Percentiles rank a stretch among this genome's conserved stretches.
phyloP scores from a whole-genome alignment of 2,113 vertebrate species.

The Pedionomus torquatus region DNA sequence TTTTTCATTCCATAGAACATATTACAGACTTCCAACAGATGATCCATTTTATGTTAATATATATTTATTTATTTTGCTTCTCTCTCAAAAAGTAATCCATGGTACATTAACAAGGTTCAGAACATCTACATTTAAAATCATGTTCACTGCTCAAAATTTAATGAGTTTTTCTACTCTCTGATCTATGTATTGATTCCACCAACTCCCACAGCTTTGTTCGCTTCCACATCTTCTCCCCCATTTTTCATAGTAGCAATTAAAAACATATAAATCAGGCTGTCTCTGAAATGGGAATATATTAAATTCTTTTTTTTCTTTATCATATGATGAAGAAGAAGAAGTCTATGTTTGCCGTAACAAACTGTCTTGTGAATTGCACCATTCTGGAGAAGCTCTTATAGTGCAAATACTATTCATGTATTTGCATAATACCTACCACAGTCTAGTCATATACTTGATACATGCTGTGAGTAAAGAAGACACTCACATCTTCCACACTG shows the following conservation, averaged over 20 bases:
- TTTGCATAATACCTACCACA: not conserved
- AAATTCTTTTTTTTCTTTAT: not conserved
- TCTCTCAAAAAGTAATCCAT: not conserved
- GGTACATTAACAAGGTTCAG: not conserved
- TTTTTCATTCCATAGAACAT: not conserved
- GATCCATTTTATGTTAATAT: not conserved
- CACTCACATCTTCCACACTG: not conserved
- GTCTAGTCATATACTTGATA: not conserved
- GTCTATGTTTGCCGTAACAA: not conserved
- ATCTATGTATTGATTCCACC: not conserved
- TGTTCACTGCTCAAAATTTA: not conserved
- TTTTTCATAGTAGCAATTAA: conserved; percentile 14
- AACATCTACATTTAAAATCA: not conserved
- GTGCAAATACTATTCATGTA: not conserved
- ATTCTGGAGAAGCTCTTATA: not conserved
- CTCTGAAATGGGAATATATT: not conserved
- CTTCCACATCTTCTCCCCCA: not conserved
- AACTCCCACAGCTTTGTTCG: not conserved
- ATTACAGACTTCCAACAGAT: not conserved
- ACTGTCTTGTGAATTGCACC: not conserved
- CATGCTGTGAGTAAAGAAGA: not conserved
- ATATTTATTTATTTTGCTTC: not conserved
- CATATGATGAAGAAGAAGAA: not conserved
- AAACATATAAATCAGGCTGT: not conserved
- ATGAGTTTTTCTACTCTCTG: not conserved